phyloP scores from a whole-genome alignment of 2,113 vertebrate species.

The Neolamprologus tretocephalus region DNA sequence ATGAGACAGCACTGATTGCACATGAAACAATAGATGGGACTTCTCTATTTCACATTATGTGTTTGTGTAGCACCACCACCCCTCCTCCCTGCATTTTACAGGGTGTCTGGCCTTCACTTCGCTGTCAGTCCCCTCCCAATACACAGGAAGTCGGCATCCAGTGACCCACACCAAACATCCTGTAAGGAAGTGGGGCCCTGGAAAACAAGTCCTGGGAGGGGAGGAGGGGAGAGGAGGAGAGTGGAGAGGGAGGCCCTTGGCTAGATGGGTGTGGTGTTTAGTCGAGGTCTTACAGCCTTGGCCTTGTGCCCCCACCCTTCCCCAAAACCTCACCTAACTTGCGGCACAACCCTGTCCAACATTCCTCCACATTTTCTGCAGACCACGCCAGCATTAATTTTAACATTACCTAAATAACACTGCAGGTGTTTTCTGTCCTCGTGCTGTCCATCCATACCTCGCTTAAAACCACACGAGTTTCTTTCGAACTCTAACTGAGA shows the following conservation, averaged over 20 bases:
- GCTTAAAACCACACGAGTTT: background rate
- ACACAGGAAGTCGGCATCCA: slow-evolving; percentile 76
- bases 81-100: slow-evolving; percentile 54
- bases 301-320: slow-evolving; percentile 6
- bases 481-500: background rate
- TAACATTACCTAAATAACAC: background rate
- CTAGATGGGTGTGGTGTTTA: slow-evolving; percentile 43
- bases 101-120: slow-evolving; percentile 68
- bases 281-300: slow-evolving; percentile 50
- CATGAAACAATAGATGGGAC: slow-evolving; percentile 44
- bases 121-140: slow-evolving; percentile 70
- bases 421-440: background rate
- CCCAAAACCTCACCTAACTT: slow-evolving; percentile 11
- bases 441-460: background rate
- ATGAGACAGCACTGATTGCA: slow-evolving; percentile 37
- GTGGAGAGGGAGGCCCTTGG: slow-evolving; percentile 29
- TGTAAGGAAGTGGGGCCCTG: slow-evolving; percentile 71
- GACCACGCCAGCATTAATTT: background rate
- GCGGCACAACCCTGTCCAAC: slow-evolving; percentile 17
- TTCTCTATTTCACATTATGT: slow-evolving; percentile 43
- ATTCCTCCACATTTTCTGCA: slow-evolving; percentile 17
- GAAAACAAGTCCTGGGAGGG: slow-evolving; percentile 64
- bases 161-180: slow-evolving; percentile 76
- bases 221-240: slow-evolving; percentile 43
- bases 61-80: slow-evolving; percentile 50